Evolutionary conservation across 2,113 vertebrate genomes (phyloP).

Genomic region (Excalfactoria chinensis): DNA sequence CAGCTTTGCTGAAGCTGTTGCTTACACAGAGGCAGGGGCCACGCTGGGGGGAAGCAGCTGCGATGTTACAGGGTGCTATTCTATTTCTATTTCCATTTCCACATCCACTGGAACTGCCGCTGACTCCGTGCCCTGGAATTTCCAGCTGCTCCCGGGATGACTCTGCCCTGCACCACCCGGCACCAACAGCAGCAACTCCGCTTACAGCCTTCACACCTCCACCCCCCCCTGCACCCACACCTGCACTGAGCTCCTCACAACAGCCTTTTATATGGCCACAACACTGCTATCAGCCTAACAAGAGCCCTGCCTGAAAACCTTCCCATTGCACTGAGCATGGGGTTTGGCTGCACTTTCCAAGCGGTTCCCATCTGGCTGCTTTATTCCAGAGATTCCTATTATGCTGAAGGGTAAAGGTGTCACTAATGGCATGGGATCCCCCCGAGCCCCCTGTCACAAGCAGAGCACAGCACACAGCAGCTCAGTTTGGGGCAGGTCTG

Average conservation of each 20-base stretch:
- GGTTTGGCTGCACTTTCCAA: neutral
- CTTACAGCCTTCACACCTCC: slow-evolving; percentile 41
- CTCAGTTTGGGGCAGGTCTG: neutral
- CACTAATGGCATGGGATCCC: neutral
- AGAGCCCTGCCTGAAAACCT: neutral
- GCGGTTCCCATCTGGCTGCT: neutral
- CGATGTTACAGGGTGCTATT: slow-evolving; percentile 53
- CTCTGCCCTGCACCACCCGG: slow-evolving; percentile 15
- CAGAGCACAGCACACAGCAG: neutral
- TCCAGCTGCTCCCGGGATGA: slow-evolving; percentile 46
- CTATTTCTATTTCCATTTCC: slow-evolving; percentile 67
- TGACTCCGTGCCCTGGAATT: slow-evolving; percentile 68
- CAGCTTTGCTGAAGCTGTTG: neutral
- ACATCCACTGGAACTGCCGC: slow-evolving; percentile 47
- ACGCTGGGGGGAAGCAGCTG: slow-evolving; percentile 46
- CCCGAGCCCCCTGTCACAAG: neutral
- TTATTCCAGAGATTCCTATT: slow-evolving; percentile 24
- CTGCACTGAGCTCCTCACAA: neutral
- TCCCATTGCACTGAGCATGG: rapidly evolving
- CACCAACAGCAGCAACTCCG: neutral
- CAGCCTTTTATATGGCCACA: neutral
- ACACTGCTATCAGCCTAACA: neutral
- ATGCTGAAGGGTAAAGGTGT: slow-evolving; percentile 1
- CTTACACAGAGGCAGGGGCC: slow-evolving; percentile 4
- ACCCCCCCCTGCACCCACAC: slow-evolving; percentile 20